Percentiles rank a stretch among this genome's conserved stretches.
Conservation (phyloP, 1,140 invertebrate species). For the Drosophila sulfurigaster region DNA sequence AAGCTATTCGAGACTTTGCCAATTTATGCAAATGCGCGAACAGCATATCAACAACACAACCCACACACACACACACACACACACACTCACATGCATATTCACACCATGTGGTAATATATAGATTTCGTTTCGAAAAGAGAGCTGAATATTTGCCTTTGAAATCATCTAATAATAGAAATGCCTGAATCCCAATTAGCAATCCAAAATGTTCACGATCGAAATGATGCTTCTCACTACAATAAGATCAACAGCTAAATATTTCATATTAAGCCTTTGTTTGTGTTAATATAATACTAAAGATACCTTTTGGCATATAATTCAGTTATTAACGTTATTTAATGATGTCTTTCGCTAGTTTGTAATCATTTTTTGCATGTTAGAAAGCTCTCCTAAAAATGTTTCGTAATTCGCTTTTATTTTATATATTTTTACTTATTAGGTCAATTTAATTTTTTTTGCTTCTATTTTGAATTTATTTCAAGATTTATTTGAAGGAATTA, state of each 20-base stretch:
- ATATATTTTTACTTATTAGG: too few relatives aligned
- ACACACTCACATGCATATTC: not conserved
- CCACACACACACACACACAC: slow-evolving; percentile 4
- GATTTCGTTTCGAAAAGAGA: slow-evolving; percentile 22
- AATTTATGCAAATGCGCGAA: slow-evolving; percentile 61
- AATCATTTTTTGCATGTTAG: too few relatives aligned
- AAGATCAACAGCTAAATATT: not conserved
- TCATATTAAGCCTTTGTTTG: not conserved
- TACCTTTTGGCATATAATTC: too few relatives aligned
- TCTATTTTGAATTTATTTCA: too few relatives aligned
- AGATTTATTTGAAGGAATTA: too few relatives aligned
- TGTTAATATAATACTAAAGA: not conserved
- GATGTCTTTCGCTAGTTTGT: too few relatives aligned
- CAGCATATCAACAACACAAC: slow-evolving; percentile 21
- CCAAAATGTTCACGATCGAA: not conserved
- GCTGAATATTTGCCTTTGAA: slow-evolving; percentile 17
- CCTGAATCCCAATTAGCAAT: slow-evolving; percentile 11
- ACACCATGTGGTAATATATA: slow-evolving; percentile 21
- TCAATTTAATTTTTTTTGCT: too few relatives aligned
- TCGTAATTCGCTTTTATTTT: too few relatives aligned
- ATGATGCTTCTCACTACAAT: not conserved
- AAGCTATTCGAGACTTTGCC: slow-evolving; percentile 26
- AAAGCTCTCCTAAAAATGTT: too few relatives aligned
- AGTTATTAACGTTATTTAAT: too few relatives aligned
- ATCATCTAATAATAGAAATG: slow-evolving; percentile 28